These are phyloP conservation scores for Gopherus flavomarginatus DNA, from an alignment of 2,113 vertebrate species.

Conservation along the genomic window DNA sequence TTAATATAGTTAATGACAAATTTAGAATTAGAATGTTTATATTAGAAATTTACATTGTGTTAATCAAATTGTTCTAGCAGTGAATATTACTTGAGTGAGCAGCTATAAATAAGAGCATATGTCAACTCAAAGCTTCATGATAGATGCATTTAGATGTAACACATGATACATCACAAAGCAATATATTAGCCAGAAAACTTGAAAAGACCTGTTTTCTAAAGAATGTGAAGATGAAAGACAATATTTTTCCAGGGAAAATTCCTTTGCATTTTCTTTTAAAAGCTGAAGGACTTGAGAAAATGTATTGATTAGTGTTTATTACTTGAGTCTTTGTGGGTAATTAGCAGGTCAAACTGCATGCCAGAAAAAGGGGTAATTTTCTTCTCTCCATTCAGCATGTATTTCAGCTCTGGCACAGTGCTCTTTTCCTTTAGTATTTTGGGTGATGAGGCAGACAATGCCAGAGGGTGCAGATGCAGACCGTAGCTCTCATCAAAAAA, in stretches of 20 bases:
- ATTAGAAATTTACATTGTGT: not conserved
- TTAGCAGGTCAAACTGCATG: slow-evolving; percentile 27
- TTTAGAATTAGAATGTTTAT: not conserved
- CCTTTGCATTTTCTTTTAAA: slow-evolving; percentile 48
- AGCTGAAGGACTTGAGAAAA: slow-evolving; percentile 42
- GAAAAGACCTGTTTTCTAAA: slow-evolving; percentile 66
- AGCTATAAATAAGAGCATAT: slow-evolving; percentile 62
- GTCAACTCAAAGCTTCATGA: slow-evolving; percentile 65
- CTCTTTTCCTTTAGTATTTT: not conserved
- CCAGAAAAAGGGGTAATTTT: slow-evolving; percentile 6
- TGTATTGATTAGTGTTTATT: slow-evolving; percentile 47
- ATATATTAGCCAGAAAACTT: slow-evolving; percentile 61
- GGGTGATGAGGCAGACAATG: not conserved
- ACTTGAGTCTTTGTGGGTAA: slow-evolving; percentile 37
- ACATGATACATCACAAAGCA: slow-evolving; percentile 66
- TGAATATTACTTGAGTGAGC: slow-evolving; percentile 29
- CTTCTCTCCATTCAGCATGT: not conserved
- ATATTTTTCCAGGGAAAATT: slow-evolving; percentile 53
- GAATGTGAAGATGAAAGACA: slow-evolving; percentile 66
- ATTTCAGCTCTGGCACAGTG: not conserved
- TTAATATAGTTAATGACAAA: not conserved
- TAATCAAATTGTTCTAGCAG: not conserved
- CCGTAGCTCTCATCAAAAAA: not conserved
- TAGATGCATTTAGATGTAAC: slow-evolving; percentile 68
- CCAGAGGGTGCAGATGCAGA: not conserved